These are phyloP conservation scores for Lasioglossum leucozonium DNA, from an alignment of 2,888 invertebrate genomes.

Conservation along the genomic window DNA sequence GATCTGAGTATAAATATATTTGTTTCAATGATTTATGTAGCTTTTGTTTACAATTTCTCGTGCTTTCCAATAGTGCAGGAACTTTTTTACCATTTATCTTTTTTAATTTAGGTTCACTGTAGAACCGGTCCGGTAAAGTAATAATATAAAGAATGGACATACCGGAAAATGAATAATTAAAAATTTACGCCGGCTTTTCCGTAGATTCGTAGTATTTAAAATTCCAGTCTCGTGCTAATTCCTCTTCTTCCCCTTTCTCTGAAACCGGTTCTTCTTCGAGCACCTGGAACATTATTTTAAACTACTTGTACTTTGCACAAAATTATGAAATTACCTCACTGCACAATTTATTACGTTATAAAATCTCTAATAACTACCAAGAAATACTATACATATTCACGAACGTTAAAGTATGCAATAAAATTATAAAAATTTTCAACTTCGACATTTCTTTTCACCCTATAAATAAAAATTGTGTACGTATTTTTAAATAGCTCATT, in stretches of 20 bases:
- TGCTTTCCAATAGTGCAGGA: not conserved
- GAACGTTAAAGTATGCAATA: not conserved
- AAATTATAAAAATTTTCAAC: not conserved
- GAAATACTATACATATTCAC: not conserved
- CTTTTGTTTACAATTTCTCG: not conserved
- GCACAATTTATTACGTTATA: not conserved
- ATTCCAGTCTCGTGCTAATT: slow-evolving; percentile 57
- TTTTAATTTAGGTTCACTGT: not conserved
- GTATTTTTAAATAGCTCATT: too few species aligned
- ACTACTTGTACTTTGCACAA: not conserved
- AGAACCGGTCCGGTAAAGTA: not conserved
- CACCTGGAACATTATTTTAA: slow-evolving; percentile 46
- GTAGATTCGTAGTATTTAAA: slow-evolving; percentile 56
- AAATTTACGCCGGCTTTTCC: slow-evolving; percentile 20
- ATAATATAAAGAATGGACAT: not conserved
- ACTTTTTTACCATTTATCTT: not conserved
- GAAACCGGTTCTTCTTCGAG: slow-evolving; percentile 30
- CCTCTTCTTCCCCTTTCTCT: slow-evolving; percentile 40
- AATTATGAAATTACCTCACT: not conserved
- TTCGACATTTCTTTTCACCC: not conserved
- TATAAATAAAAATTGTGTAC: not conserved
- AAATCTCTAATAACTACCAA: not conserved
- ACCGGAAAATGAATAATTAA: not conserved
- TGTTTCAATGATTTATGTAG: not conserved
- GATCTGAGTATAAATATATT: not conserved